Evolutionary conservation across 2,888 invertebrate genomes (phyloP).

Genomic region (Sarcophaga rosellei): DNA sequence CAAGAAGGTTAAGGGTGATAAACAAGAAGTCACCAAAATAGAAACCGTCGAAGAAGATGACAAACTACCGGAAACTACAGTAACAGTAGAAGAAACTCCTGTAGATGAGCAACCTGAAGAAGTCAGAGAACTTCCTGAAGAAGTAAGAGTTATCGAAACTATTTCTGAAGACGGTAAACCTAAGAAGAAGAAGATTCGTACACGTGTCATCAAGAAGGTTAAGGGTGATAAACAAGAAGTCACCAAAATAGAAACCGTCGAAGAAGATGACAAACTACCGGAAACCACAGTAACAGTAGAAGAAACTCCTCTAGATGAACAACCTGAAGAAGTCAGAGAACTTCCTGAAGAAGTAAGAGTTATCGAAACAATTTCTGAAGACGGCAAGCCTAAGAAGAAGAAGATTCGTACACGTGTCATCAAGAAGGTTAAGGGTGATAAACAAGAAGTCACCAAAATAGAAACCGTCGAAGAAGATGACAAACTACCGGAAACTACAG

Average conservation of each 20-base stretch:
- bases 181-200: slow-evolving; percentile 36
- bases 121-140: slow-evolving; percentile 12
- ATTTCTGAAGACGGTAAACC: slow-evolving; percentile 11
- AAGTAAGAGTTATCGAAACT: slow-evolving; percentile 49
- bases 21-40: no score
- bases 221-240: slow-evolving; percentile 54
- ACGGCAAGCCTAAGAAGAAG: slow-evolving; percentile 52
- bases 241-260: slow-evolving; percentile 47
- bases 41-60: no score
- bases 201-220: slow-evolving; percentile 50
- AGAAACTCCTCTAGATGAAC: slow-evolving; percentile 41
- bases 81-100: no score
- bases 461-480: slow-evolving; percentile 56
- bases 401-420: slow-evolving; percentile 51
- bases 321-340: slow-evolving; percentile 36
- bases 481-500: not conserved
- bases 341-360: slow-evolving; percentile 49
- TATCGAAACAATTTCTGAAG: slow-evolving; percentile 44
- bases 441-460: slow-evolving; percentile 54
- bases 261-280: slow-evolving; percentile 43
- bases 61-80: no score
- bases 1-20: no score
- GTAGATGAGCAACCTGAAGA: no score
- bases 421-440: slow-evolving; percentile 53
- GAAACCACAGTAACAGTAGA: slow-evolving; percentile 47